Evolutionary conservation across 1,140 invertebrate genomes (phyloP), one percentile per base, ranked within the genome.

Genomic region (Mamestra configurata): DNA sequence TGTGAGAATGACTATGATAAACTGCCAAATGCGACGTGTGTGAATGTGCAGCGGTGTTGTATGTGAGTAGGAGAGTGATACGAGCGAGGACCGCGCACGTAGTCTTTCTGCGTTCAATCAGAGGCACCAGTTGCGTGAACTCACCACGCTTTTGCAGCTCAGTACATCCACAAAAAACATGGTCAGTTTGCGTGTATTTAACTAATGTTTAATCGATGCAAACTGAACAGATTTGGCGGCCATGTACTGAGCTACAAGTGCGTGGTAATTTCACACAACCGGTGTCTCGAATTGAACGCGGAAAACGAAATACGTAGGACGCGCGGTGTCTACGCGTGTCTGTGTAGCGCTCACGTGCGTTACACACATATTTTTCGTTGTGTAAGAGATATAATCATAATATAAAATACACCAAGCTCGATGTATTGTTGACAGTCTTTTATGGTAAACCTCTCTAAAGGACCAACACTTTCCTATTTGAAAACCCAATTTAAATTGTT

Each of bases 1-100:
- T 81, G 85, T 89, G 85, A 87, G 86, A 81, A 85, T 87, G 88
- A 87, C 59, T 89, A 89, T 90, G 86, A 89, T 88, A 89, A 92
- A 95, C 92, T 94, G 93, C 93, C 93, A 95, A 95, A 94, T 92
- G 93, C 89, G 90, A 89, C 24, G 80, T 71, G 84, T 77, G 79
- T 79, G 82, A 76, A 64, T 78, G 84, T 55, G 70, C 70, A 51
- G 55, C 68, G 64, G 66, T 49, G 31, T 70, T 51, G 70, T 73
- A 27, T 73, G 70, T 73, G 49, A 53, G 18, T 66, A 18, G 11
- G n/a, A 53, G 70, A n/a, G 15, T n/a, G 40, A 37, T 24, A 40
- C 66, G 68, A 51, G 81, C 51, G 82, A 71, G 81, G 79, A 20
- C n/a, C 73, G 85, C 49, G 73, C 68, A 81, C 27, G 2, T 31